Evolutionary conservation across 35 echinoderm and acorn worm genomes (phyloP).

Genomic region (Stichopus chloronotus): DNA sequence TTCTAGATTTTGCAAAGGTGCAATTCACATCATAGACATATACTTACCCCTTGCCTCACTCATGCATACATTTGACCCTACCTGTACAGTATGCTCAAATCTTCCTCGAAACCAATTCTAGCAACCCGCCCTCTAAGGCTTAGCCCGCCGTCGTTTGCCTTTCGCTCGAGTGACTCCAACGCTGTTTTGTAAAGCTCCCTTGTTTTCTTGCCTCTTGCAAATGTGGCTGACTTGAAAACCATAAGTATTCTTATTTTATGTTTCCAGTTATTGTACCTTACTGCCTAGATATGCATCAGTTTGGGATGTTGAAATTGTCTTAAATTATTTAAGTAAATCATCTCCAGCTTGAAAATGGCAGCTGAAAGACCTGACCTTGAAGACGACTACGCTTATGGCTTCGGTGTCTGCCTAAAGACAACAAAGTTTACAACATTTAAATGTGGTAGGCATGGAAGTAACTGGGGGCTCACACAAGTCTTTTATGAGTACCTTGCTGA

Average conservation of each 20-base stretch:
- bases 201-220: too few species aligned
- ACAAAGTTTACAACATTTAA: constrained; percentile 33
- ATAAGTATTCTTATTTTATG: too few species aligned
- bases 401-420: constrained; percentile 47
- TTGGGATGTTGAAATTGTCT: constrained; percentile 67
- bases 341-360: not conserved
- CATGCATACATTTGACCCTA: too few species aligned
- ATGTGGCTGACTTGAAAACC: too few species aligned
- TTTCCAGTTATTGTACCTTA: not conserved
- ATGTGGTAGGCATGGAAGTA: not conserved
- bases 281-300: constrained; percentile 55
- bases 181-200: too few species aligned
- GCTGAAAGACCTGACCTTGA: constrained; percentile 44
- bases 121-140: too few species aligned
- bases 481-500: constrained; percentile 27
- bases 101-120: too few species aligned
- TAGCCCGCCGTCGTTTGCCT: too few species aligned
- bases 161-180: too few species aligned
- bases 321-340: constrained; percentile 50
- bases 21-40: constrained; percentile 29
- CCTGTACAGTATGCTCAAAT: too few species aligned
- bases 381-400: constrained; percentile 53
- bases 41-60: too few species aligned
- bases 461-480: not conserved
- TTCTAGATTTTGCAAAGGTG: constrained; percentile 65